Conservation (phyloP, 2,113 vertebrate species). For the Hystrix brachyura region DNA sequence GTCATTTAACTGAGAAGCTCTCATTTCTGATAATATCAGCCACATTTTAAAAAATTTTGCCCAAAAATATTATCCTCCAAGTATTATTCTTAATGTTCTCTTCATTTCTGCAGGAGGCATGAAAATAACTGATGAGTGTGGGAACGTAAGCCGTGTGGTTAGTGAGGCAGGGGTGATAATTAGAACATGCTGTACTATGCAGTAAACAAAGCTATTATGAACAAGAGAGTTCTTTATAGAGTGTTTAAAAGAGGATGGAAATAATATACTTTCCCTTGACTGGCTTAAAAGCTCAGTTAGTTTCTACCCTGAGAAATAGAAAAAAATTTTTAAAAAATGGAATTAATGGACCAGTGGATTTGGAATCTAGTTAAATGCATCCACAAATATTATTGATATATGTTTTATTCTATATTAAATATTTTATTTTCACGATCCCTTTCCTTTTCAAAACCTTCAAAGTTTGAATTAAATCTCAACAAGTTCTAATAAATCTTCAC, state of each 20-base stretch:
- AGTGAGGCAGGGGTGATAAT: constrained; percentile 91
- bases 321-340: constrained; percentile 55
- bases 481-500: not conserved
- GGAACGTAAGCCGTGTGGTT: constrained; percentile 89
- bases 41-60: constrained; percentile 76
- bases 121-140: constrained; percentile 90
- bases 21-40: constrained; percentile 60
- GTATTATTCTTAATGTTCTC: constrained; percentile 88
- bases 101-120: constrained; percentile 88
- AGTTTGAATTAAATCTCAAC: constrained; percentile 65
- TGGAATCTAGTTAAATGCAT: constrained; percentile 74
- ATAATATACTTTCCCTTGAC: constrained; percentile 86
- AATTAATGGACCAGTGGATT: constrained; percentile 71
- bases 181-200: constrained; percentile 89
- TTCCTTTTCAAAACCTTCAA: constrained; percentile 38
- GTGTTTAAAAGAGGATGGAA: constrained; percentile 86
- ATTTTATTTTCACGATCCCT: constrained; percentile 62
- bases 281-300: constrained; percentile 84
- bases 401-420: constrained; percentile 67
- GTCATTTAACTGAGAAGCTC: constrained; percentile 28
- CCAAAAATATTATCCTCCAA: constrained; percentile 83
- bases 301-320: constrained; percentile 75
- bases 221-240: constrained; percentile 87
- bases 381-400: constrained; percentile 73
- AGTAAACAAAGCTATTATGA: constrained; percentile 92